phyloP scores from a whole-genome alignment of 2,113 vertebrate species.

The Puma concolor region DNA sequence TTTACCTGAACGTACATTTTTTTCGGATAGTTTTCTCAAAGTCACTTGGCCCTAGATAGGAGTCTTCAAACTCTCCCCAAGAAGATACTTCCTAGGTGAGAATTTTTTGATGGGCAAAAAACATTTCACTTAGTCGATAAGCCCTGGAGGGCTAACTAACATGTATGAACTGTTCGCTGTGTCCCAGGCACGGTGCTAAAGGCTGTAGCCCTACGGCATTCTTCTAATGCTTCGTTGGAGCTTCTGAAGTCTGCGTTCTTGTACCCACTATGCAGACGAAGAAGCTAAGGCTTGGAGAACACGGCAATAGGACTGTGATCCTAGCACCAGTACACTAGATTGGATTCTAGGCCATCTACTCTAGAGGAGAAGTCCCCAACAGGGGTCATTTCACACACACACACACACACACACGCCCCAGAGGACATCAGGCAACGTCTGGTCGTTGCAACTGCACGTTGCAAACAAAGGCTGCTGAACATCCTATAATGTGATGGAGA shows the following conservation, averaged over 20 bases:
- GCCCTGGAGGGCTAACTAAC: background rate
- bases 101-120: background rate
- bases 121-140: background rate
- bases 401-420: background rate
- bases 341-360: background rate
- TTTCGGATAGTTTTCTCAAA: background rate
- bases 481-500: accelerated
- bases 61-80: background rate
- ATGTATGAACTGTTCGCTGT: background rate
- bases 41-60: background rate
- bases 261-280: background rate
- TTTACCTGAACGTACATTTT: background rate
- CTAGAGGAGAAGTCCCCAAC: background rate
- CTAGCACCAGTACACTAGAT: accelerated
- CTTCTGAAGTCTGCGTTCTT: background rate
- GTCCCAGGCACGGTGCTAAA: background rate
- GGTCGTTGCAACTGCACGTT: background rate
- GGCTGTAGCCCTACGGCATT: background rate
- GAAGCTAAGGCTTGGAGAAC: background rate
- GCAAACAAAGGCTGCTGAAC: background rate
- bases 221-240: background rate
- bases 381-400: background rate
- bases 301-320: accelerated
- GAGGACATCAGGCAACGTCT: no score
- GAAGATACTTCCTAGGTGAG: background rate